Percentiles rank a stretch among this genome's conserved stretches.
phyloP scores from a whole-genome alignment of 2,113 vertebrate species.

The Xiphias gladius region DNA sequence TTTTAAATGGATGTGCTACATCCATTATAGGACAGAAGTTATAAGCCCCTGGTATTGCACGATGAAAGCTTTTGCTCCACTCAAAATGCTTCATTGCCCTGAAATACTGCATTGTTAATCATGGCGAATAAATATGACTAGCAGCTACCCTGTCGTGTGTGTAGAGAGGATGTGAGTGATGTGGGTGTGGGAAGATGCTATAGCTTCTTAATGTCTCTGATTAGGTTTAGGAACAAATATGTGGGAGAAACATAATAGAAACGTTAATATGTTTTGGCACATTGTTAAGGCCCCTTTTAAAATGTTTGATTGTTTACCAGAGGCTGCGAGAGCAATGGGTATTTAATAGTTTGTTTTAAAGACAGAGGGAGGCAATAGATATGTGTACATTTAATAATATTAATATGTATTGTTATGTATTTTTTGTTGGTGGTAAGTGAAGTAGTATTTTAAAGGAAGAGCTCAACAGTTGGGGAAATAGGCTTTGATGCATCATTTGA shows the following conservation, averaged over 20 bases:
- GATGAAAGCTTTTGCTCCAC: conserved; percentile 46
- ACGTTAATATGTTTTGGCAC: conserved; percentile 57
- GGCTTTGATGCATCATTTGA: not conserved
- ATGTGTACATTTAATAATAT: not conserved
- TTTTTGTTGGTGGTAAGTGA: not conserved
- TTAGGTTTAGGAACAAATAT: conserved; percentile 46
- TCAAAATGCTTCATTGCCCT: conserved; percentile 44
- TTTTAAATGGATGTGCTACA: conserved; percentile 64
- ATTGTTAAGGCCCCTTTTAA: conserved; percentile 61
- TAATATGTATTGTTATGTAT: not conserved
- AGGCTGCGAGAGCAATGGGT: conserved; percentile 18
- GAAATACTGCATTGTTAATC: conserved; percentile 68
- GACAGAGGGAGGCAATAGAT: conserved; percentile 13
- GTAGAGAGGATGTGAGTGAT: conserved; percentile 43
- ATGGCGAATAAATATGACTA: conserved; percentile 56
- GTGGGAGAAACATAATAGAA: conserved; percentile 64
- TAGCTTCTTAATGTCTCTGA: conserved; percentile 60
- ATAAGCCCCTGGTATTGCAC: conserved; percentile 28
- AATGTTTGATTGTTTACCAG: conserved; percentile 56
- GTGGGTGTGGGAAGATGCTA: conserved; percentile 15
- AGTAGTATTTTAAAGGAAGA: not conserved
- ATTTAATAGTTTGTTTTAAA: conserved; percentile 38
- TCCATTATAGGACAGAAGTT: conserved; percentile 58
- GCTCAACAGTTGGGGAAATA: not conserved
- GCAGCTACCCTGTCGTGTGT: conserved; percentile 30